A percentile compares a stretch with the other conserved stretches of the same genome.
phyloP scores from a whole-genome alignment of 2,888 invertebrate species.

The Conistra vaccinii region DNA sequence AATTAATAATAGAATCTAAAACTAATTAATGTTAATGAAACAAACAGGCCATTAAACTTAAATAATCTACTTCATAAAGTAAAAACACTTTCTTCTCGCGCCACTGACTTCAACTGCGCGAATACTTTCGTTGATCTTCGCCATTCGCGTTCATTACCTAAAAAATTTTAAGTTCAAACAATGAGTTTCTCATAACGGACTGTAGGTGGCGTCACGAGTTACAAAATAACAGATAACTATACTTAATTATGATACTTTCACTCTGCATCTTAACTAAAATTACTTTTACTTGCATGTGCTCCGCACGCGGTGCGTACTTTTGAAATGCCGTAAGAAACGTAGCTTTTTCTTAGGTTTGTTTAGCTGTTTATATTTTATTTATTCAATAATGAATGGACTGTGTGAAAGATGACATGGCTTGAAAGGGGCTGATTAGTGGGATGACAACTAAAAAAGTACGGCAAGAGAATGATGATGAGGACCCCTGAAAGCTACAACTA shows the following conservation, averaged over 20 bases:
- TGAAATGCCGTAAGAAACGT: constrained; percentile 13
- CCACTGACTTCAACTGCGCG: constrained; percentile 4
- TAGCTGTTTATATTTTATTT: not conserved
- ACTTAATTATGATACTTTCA: constrained; percentile 69
- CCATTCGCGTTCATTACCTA: constrained; percentile 34
- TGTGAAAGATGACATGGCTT: not conserved
- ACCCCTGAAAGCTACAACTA: not conserved
- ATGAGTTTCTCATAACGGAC: constrained; percentile 62
- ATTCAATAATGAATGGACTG: not conserved
- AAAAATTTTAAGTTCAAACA: constrained; percentile 47
- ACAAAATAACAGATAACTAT: constrained; percentile 73
- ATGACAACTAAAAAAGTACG: not conserved
- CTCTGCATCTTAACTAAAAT: constrained; percentile 48
- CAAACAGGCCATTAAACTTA: not conserved
- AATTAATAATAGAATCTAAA: not conserved
- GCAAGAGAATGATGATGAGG: not conserved
- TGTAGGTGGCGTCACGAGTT: constrained; percentile 63
- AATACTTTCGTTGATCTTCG: constrained; percentile 51
- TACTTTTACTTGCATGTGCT: constrained; percentile 60
- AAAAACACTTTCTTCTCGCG: not conserved
- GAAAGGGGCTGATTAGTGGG: no score
- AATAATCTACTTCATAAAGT: constrained; percentile 4
- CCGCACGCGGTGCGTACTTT: not conserved
- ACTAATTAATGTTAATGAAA: not conserved
- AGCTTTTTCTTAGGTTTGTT: constrained; percentile 7